These are phyloP conservation scores for Peromyscus leucopus DNA, from an alignment of 2,113 vertebrate genomes.

Conservation along the genomic window DNA sequence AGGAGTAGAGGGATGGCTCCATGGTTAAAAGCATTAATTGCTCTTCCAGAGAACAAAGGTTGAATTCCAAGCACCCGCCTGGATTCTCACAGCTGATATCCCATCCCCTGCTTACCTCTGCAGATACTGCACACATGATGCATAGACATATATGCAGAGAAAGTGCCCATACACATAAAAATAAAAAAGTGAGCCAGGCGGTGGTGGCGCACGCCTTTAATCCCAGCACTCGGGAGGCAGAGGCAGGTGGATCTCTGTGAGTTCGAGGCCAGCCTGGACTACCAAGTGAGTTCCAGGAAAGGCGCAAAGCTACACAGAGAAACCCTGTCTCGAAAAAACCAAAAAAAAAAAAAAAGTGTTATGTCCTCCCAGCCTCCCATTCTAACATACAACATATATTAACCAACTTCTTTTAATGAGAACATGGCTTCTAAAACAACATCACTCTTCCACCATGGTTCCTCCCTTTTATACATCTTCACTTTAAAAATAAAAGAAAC, in stretches of 20 bases:
- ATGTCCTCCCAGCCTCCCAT: background rate
- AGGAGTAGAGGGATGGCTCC: too few species aligned
- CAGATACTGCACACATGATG: background rate
- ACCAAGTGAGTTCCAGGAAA: too few species aligned
- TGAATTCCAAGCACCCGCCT: background rate
- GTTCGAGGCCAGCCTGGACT: too few species aligned
- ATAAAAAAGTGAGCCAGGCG: too few species aligned
- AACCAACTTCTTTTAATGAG: background rate
- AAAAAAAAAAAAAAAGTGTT: background rate
- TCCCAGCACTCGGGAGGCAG: too few species aligned
- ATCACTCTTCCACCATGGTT: background rate
- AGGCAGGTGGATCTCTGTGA: too few species aligned
- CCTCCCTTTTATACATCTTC: background rate
- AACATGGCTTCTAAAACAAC: background rate
- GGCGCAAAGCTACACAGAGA: too few species aligned
- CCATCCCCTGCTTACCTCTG: accelerated
- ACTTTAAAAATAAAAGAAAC: background rate
- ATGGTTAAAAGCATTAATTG: background rate
- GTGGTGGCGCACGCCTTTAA: too few species aligned
- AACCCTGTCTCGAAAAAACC: too few species aligned
- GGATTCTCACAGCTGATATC: too few species aligned
- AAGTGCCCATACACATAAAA: background rate
- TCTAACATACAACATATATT: background rate
- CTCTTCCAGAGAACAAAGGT: background rate
- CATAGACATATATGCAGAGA: background rate